Evolutionary conservation across 1,140 invertebrate genomes (phyloP), one percentile per base, ranked within the genome.

Genomic region (Zophobas morio): DNA sequence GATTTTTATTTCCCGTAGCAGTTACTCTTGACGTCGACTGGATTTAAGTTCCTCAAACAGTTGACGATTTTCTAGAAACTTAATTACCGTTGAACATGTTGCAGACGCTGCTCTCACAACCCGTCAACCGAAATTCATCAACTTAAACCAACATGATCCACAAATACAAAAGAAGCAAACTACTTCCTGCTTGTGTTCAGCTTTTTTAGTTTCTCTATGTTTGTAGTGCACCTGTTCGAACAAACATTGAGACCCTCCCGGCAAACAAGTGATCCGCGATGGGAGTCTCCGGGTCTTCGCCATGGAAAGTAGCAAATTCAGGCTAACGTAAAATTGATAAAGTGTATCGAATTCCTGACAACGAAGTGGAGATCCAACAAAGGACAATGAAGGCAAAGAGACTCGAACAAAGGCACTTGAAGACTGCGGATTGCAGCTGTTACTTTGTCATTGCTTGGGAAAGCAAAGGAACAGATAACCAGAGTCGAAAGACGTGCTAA

Each of bases 311-410:
- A 70, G 36, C 34, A 40, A 70, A 70, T 70, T 70, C 63, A 70
- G 63, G 6, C 8, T 70, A 70, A 70, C 63, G 42, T 70, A 70
- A 70, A 70, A 70, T 70, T 70, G 63, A 46, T 70, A 70, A 70
- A 70, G 63, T 70, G 63, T 70, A 70, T 70, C 42, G 63, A 70
- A 70, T 70, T 70, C 63, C 35, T 70, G 42, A 37, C 35, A n/a
- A 33, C 2, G 63, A 6, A 40, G 8, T 39, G 20, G 56, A 60
- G 56, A 70, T 70, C 5, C 57, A 2, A 63, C 35, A 70, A 70
- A 70, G 63, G 36, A 40, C 34, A 42, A 70, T 20, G 63, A 37
- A 34, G 36, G 49, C 49, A 36, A 70, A 32, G 37, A n/a, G 57
- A 20, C 36, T 70, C 33, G 37, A 70, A 70, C 42, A 70, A 70